Percentiles rank a stretch among this genome's conserved stretches.
These are phyloP conservation scores for Platynereis dumerilii DNA, from an alignment of 2,888 invertebrate genomes.

Conservation along the genomic window DNA sequence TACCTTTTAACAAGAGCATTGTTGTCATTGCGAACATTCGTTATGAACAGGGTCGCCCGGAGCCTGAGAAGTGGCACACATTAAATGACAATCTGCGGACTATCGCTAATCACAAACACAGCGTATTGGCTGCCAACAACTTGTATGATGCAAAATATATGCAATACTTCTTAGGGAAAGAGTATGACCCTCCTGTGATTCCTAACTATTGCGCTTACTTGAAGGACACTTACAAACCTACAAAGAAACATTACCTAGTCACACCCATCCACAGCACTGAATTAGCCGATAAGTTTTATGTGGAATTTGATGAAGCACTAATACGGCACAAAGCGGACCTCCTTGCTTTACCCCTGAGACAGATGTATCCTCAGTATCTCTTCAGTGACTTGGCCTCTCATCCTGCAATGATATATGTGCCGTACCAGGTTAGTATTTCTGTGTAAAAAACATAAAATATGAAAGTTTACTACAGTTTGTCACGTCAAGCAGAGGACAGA, in stretches of 20 bases:
- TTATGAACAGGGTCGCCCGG: constrained; percentile 37
- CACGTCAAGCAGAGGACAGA: too few relatives aligned
- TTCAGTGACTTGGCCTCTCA: constrained; percentile 39
- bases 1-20: constrained; percentile 38
- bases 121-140: constrained; percentile 41
- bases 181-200: constrained; percentile 27
- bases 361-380: constrained; percentile 39
- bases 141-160: constrained; percentile 42
- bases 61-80: constrained; percentile 30
- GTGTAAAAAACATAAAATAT: too few relatives aligned
- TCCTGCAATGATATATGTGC: constrained; percentile 39
- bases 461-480: too few relatives aligned
- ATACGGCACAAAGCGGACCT: constrained; percentile 31
- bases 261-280: constrained; percentile 39
- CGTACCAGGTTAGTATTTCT: constrained; percentile 33
- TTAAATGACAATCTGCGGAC: constrained; percentile 30
- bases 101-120: constrained; percentile 22
- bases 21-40: constrained; percentile 39
- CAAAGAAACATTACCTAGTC: constrained; percentile 37
- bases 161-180: constrained; percentile 41
- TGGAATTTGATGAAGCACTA: constrained; percentile 36
- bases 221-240: constrained; percentile 33
- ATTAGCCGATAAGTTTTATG: constrained; percentile 35
- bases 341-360: constrained; percentile 34
- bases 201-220: constrained; percentile 41